These are phyloP conservation scores for Drosophila maculinotata DNA, from an alignment of 2,888 invertebrate species.

Conservation along the genomic window DNA sequence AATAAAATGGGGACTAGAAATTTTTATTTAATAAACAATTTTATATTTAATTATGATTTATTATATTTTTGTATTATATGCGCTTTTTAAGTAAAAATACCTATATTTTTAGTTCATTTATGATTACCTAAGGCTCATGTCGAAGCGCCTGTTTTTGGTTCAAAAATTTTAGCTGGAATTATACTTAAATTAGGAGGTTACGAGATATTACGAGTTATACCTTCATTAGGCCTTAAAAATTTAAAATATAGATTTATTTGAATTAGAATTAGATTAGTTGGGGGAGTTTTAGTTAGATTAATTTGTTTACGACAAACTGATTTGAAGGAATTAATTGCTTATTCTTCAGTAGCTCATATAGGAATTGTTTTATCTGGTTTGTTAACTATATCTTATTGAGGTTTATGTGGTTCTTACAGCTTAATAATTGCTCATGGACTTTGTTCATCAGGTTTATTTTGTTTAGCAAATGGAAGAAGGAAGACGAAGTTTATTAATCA, in stretches of 20 bases:
- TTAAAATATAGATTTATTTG: conserved; percentile 83
- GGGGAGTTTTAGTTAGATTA: conserved; percentile 87
- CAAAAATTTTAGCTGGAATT: conserved; percentile 91
- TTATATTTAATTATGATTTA: conserved; percentile 79
- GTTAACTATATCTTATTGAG: conserved; percentile 87
- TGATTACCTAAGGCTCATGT: conserved; percentile 92
- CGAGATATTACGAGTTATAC: conserved; percentile 87
- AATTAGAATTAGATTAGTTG: conserved; percentile 87
- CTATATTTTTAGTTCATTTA: conserved; percentile 88
- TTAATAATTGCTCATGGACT: conserved; percentile 89
- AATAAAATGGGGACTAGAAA: conserved; percentile 85
- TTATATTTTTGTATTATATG: conserved; percentile 85
- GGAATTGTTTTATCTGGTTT: conserved; percentile 87
- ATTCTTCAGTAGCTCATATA: conserved; percentile 89
- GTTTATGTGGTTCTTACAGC: conserved; percentile 86
- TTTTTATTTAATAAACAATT: conserved; percentile 86
- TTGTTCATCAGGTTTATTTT: conserved; percentile 89
- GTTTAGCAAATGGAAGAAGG: conserved; percentile 88
- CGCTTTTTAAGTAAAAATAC: conserved; percentile 85
- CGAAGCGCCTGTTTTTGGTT: conserved; percentile 90
- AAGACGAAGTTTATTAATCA: conserved; percentile 88
- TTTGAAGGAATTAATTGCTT: conserved; percentile 88
- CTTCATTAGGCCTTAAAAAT: conserved; percentile 85
- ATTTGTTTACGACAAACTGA: conserved; percentile 89
- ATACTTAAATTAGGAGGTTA: conserved; percentile 90